Evolutionary conservation across 2,888 invertebrate species (phyloP).

Genomic region (Diloba caeruleocephala): DNA sequence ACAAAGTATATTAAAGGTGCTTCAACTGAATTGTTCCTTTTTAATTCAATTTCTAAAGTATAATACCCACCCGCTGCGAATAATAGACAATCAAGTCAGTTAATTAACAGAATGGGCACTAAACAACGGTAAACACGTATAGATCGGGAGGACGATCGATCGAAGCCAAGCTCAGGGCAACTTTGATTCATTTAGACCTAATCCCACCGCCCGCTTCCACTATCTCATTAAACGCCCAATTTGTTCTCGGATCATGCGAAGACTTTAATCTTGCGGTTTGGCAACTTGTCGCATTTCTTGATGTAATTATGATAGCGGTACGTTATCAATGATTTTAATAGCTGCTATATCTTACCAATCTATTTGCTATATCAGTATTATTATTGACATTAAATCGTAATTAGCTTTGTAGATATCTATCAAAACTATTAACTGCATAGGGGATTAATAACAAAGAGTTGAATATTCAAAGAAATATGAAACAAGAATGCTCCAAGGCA

Average conservation of each 20-base stretch:
- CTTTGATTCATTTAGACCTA: constrained; percentile 82
- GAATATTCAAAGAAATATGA: no score
- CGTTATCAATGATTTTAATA: constrained; percentile 12
- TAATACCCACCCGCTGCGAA: constrained; percentile 12
- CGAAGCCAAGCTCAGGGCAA: constrained; percentile 61
- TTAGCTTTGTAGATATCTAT: no score
- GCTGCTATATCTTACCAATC: neutral
- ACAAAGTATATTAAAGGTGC: neutral
- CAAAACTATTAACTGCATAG: no score
- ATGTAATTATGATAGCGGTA: constrained; percentile 18
- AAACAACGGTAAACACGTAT: constrained; percentile 44
- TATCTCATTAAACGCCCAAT: constrained; percentile 85
- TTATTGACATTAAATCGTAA: no score
- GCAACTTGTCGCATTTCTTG: constrained; percentile 50
- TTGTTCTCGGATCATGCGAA: constrained; percentile 78
- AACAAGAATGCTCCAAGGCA: no score
- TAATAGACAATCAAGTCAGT: constrained; percentile 49
- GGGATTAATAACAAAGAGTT: no score
- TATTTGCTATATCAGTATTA: neutral
- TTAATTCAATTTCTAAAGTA: constrained; percentile 34
- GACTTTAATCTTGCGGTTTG: constrained; percentile 79
- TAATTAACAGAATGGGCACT: constrained; percentile 47
- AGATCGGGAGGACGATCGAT: constrained; percentile 69
- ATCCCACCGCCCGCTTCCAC: constrained; percentile 74
- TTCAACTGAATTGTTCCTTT: constrained; percentile 5